phyloP scores from a whole-genome alignment of 2,797 vertebrate species.

The Neosilurus hyrtlii region DNA sequence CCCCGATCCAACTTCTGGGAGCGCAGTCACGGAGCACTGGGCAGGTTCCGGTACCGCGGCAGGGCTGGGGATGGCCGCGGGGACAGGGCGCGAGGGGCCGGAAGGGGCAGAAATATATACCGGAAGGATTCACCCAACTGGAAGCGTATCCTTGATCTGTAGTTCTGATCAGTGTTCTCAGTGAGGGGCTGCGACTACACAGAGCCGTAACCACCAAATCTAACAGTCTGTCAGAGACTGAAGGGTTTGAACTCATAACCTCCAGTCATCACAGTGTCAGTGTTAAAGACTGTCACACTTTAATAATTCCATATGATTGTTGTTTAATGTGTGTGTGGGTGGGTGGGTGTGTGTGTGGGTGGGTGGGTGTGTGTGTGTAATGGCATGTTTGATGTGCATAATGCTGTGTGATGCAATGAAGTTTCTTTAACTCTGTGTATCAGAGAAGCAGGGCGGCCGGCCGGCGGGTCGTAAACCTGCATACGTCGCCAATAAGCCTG shows the following conservation, averaged over 20 bases:
- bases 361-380: background rate
- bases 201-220: background rate
- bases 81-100: conserved; percentile 4
- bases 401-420: background rate
- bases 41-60: conserved; percentile 82
- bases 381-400: background rate
- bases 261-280: background rate
- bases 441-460: conserved; percentile 83
- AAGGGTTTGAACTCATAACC: background rate
- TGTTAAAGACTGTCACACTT: background rate
- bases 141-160: conserved; percentile 81
- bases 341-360: background rate
- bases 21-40: conserved; percentile 86
- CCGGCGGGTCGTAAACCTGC: conserved; percentile 74
- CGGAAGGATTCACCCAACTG: conserved; percentile 79
- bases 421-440: conserved; percentile 53
- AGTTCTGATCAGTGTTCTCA: background rate
- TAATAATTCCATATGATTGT: background rate
- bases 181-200: background rate
- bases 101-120: conserved; percentile 59
- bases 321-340: background rate
- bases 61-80: conserved; percentile 69
- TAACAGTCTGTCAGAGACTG: background rate
- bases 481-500: conserved; percentile 73
- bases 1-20: conserved; percentile 87